Conservation (phyloP, 2,113 vertebrate species). For the Podarcis cretensis region DNA sequence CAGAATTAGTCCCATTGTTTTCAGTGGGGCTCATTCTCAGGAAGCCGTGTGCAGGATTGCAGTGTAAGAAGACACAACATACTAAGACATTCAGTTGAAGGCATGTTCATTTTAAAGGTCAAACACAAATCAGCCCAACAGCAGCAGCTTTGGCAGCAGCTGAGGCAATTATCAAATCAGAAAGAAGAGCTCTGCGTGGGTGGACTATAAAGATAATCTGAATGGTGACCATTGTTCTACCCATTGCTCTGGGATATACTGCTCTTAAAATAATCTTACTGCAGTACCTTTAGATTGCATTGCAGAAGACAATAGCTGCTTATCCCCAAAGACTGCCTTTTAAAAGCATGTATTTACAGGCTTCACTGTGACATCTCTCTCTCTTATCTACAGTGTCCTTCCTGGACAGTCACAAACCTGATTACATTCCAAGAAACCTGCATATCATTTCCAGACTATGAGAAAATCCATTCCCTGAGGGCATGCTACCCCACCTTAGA, state of each 20-base stretch:
- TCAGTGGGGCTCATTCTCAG: not conserved
- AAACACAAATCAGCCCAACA: constrained; percentile 43
- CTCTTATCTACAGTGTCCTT: constrained; percentile 62
- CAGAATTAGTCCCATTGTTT: not conserved
- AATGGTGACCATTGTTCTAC: constrained; percentile 57
- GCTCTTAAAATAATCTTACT: constrained; percentile 35
- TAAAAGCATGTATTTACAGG: not conserved
- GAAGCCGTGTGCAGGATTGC: not conserved
- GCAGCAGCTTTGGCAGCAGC: not conserved
- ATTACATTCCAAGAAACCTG: constrained; percentile 17
- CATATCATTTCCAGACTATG: constrained; percentile 37
- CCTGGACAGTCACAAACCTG: constrained; percentile 46
- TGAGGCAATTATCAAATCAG: constrained; percentile 62
- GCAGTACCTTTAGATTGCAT: not conserved
- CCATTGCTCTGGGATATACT: constrained; percentile 18
- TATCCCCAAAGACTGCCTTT: not conserved
- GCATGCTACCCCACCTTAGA: not conserved
- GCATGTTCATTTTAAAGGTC: constrained; percentile 27
- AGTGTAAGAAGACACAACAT: constrained; percentile 39
- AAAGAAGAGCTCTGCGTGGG: constrained; percentile 53
- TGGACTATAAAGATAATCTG: constrained; percentile 42
- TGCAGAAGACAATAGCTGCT: constrained; percentile 18
- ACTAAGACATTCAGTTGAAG: not conserved
- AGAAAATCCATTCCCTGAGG: constrained; percentile 30
- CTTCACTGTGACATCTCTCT: not conserved